These are phyloP conservation scores for Sula dactylatra DNA, from an alignment of 2,113 vertebrate genomes.

Conservation along the genomic window DNA sequence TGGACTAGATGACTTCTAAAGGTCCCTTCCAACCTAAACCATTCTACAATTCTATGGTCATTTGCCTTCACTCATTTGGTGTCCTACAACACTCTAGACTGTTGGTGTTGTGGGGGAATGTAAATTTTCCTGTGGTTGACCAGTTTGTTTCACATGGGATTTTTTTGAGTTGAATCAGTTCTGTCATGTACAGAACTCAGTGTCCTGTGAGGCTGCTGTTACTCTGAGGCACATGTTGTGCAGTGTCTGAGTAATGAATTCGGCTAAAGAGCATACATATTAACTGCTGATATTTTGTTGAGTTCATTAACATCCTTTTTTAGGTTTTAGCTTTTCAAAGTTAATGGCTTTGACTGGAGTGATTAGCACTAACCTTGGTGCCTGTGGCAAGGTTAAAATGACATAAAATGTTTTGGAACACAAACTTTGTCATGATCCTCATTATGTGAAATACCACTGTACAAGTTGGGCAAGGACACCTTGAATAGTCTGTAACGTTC, in stretches of 20 bases:
- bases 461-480: neutral
- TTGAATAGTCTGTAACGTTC: slow-evolving; percentile 14
- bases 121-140: neutral
- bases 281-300: neutral
- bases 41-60: neutral
- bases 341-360: slow-evolving; percentile 24
- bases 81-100: neutral
- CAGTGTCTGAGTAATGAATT: neutral
- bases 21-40: too few species aligned
- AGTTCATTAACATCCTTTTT: neutral
- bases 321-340: slow-evolving; percentile 22
- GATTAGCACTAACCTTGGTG: slow-evolving; percentile 45
- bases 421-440: slow-evolving; percentile 24
- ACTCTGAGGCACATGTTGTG: neutral
- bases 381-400: slow-evolving; percentile 21
- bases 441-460: slow-evolving; percentile 11
- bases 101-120: neutral
- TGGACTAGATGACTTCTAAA: too few species aligned
- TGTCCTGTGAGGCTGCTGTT: neutral
- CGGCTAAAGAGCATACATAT: accelerated
- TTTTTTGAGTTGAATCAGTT: neutral
- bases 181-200: neutral
- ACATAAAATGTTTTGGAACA: slow-evolving; percentile 39
- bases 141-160: neutral
- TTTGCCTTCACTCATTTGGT: neutral